phyloP scores from a whole-genome alignment of 2,797 vertebrate species.

The Neostethus bicornis region DNA sequence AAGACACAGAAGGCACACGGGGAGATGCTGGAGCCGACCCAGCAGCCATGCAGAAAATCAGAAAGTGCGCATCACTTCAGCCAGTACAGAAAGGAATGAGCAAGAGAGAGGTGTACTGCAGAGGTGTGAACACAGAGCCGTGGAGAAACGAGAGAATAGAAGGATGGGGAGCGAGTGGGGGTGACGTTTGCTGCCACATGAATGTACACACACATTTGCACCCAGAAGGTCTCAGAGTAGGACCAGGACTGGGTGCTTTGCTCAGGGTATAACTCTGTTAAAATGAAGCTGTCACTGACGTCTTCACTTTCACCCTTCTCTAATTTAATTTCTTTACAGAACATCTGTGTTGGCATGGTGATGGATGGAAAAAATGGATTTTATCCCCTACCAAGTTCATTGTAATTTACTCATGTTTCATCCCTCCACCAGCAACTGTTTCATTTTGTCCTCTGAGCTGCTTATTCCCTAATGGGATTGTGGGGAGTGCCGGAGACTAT shows the following conservation, averaged over 20 bases:
- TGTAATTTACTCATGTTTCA: slow-evolving; percentile 17
- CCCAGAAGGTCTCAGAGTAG: slow-evolving; percentile 44
- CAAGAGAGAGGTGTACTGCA: slow-evolving; percentile 69
- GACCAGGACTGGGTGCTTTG: slow-evolving; percentile 36
- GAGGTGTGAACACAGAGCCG: slow-evolving; percentile 55
- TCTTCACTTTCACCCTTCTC: slow-evolving; percentile 37
- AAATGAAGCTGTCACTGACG: slow-evolving; percentile 23
- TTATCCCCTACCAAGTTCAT: slow-evolving; percentile 15
- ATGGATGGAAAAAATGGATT: slow-evolving; percentile 9
- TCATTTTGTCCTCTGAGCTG: too few relatives aligned
- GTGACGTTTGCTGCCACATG: slow-evolving; percentile 53
- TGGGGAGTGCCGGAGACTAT: too few relatives aligned
- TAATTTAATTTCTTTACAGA: slow-evolving; percentile 15
- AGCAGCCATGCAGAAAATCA: slow-evolving; percentile 55
- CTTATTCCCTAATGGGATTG: too few relatives aligned
- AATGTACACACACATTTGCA: slow-evolving; percentile 35
- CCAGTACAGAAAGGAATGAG: slow-evolving; percentile 63
- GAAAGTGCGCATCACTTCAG: slow-evolving; percentile 48
- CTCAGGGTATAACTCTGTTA: slow-evolving; percentile 16
- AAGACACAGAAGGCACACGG: slow-evolving; percentile 44
- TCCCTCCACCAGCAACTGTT: slow-evolving; percentile 3
- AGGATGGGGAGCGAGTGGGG: slow-evolving; percentile 7
- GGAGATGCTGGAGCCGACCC: slow-evolving; percentile 54
- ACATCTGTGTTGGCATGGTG: slow-evolving; percentile 6
- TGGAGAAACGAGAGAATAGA: slow-evolving; percentile 24